Percentiles rank a stretch among this genome's conserved stretches.
phyloP scores from a whole-genome alignment of 2,888 invertebrate species.

The Drosophila mulleri region DNA sequence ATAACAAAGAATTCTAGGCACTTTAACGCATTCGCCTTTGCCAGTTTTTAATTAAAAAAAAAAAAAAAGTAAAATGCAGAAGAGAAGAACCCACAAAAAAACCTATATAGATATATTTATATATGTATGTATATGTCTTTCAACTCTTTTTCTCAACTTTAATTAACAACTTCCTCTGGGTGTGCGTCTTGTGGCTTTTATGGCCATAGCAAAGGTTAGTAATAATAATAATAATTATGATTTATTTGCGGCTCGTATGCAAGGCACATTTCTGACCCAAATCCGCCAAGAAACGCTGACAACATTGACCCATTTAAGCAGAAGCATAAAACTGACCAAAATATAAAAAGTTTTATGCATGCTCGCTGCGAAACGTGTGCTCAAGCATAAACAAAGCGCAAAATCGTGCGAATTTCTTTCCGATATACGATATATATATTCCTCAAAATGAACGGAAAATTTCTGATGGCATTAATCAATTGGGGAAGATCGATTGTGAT shows the following conservation, averaged over 20 bases:
- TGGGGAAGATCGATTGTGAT: background rate
- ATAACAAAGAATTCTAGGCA: slow-evolving; percentile 52
- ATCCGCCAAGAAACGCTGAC: slow-evolving; percentile 51
- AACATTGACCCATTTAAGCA: slow-evolving; percentile 68
- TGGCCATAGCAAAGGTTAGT: slow-evolving; percentile 55
- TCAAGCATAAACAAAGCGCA: slow-evolving; percentile 26
- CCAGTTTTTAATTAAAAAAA: slow-evolving; percentile 52
- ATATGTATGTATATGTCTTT: slow-evolving; percentile 27
- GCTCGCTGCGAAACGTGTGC: slow-evolving; percentile 23
- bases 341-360: slow-evolving; percentile 7
- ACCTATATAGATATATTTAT: background rate
- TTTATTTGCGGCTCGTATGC: slow-evolving; percentile 58
- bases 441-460: slow-evolving; percentile 18
- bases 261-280: slow-evolving; percentile 73
- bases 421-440: slow-evolving; percentile 15
- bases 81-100: slow-evolving; percentile 39
- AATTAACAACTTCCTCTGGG: slow-evolving; percentile 74
- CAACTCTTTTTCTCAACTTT: slow-evolving; percentile 46
- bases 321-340: slow-evolving; percentile 24
- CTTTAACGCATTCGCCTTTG: slow-evolving; percentile 19
- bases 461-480: slow-evolving; percentile 22
- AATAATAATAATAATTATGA: slow-evolving; percentile 53
- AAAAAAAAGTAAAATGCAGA: slow-evolving; percentile 22
- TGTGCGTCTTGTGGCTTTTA: slow-evolving; percentile 45
- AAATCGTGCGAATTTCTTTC: slow-evolving; percentile 24